A percentile compares a stretch with the other conserved stretches of the same genome.
Conservation (phyloP, 92 coral and sea anemone genomes). For the Parazoanthus swiftii region DNA sequence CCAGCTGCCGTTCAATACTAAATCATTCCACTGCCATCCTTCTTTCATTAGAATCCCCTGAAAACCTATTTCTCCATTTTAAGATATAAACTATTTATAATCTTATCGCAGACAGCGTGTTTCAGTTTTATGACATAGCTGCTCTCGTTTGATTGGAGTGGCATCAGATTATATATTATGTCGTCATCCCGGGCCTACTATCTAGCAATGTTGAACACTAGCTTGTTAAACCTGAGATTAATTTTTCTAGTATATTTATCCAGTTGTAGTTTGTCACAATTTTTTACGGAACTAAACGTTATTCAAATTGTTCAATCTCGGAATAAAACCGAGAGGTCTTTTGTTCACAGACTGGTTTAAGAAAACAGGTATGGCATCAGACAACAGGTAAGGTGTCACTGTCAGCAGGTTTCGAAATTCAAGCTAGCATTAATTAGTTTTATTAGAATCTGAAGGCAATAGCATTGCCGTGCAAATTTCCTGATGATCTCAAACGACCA, state of each 20-base stretch:
- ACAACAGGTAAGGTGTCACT: slow-evolving; percentile 23
- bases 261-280: neutral
- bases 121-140: neutral
- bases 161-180: neutral
- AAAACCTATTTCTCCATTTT: neutral
- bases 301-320: slow-evolving; percentile 41
- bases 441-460: no score
- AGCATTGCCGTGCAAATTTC: neutral
- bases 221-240: neutral
- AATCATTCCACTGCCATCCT: neutral
- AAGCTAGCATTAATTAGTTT: no score
- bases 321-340: neutral
- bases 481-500: neutral
- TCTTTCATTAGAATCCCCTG: neutral
- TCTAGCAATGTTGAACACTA: neutral
- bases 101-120: neutral
- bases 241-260: neutral
- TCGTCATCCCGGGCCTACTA: neutral
- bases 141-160: neutral
- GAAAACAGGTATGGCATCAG: slow-evolving; percentile 20
- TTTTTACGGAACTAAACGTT: neutral
- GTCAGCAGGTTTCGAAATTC: slow-evolving; percentile 11
- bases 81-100: neutral
- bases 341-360: neutral
- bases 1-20: neutral